Base-by-base conservation (phyloP, 2,888 invertebrate species). In the Chalcosyrphus nemorum region DNA sequence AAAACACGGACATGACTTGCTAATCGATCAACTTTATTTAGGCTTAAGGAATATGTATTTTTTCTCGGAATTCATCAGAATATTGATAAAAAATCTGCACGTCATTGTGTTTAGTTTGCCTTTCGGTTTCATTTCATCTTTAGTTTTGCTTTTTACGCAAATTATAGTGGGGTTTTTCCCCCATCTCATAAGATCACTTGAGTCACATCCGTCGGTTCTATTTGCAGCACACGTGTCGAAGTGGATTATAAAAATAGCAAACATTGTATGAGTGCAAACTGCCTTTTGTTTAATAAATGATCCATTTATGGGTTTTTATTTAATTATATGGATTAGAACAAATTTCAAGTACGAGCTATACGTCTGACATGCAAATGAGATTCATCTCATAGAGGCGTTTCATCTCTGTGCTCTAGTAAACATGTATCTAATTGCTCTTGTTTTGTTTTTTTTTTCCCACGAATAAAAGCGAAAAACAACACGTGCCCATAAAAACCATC, bases 401-500 rank as follows among this genome's bases (percentile, higher is more conserved):
- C 29, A 35, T 35, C 35, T 2, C 2, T n/a, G n/a, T 38, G 38
- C 38, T 13, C 38, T 13, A 38, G 38, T n/a, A n/a, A n/a, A n/a
- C n/a, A n/a, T n/a, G n/a, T n/a, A n/a, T n/a, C n/a, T n/a, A n/a
- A n/a, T n/a, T n/a, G n/a, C n/a, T n/a, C n/a, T n/a, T n/a, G n/a
- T n/a, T n/a, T n/a, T n/a, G n/a, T n/a, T n/a, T n/a, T n/a, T n/a
- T n/a, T n/a, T n/a, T n/a, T n/a, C n/a, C n/a, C n/a, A n/a, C n/a
- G n/a, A n/a, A n/a, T n/a, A n/a, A n/a, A n/a, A n/a, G n/a, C n/a
- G n/a, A n/a, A n/a, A n/a, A 68, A 52, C 72, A 52, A 50, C 72
- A 80, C 78, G 78, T 80, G 78, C 59, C 72, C 57, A 59, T 80
- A 41, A 66, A 78, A 66, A 35, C 32, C 52, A 52, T 47, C 65